A percentile compares a stretch with the other conserved stretches of the same genome.
Evolutionary conservation across 1,140 invertebrate species (phyloP).

Genomic region (Hormaphis cornu): DNA sequence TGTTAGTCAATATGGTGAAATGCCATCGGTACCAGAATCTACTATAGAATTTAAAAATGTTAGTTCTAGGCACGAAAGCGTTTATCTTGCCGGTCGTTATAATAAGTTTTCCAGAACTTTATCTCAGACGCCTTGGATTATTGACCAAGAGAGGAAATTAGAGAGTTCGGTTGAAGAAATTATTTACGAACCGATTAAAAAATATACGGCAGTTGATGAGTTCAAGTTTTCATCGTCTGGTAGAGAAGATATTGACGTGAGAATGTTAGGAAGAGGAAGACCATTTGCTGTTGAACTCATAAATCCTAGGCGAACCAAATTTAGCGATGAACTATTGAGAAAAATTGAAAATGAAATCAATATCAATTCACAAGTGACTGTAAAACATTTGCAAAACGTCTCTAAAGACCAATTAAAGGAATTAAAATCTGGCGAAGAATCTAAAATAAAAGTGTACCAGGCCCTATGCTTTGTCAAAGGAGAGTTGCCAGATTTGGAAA

Average conservation of each 20-base stretch:
- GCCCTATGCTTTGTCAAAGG: conserved; percentile 58
- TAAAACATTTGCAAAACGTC: conserved; percentile 54
- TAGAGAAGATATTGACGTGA: conserved; percentile 88
- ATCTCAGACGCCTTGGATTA: conserved; percentile 89
- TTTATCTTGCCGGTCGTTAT: conserved; percentile 58
- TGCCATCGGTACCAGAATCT: conserved; percentile 7
- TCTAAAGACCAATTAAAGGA: conserved; percentile 46
- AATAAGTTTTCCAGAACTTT: conserved; percentile 76
- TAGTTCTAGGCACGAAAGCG: conserved; percentile 31
- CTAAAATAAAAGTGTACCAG: conserved; percentile 73
- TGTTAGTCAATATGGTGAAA: conserved; percentile 32
- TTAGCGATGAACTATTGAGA: conserved; percentile 47
- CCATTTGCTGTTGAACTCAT: conserved; percentile 78
- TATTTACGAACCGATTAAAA: conserved; percentile 55
- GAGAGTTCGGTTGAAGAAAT: conserved; percentile 85
- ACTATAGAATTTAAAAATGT: conserved; percentile 31
- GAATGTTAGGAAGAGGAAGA: conserved; percentile 73
- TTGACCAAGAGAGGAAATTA: conserved; percentile 69
- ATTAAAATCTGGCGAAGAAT: conserved; percentile 78
- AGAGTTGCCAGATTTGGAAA: conserved; percentile 47
- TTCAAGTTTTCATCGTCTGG: conserved; percentile 78
- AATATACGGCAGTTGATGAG: conserved; percentile 48
- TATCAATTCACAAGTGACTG: conserved; percentile 48
- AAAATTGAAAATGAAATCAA: conserved; percentile 56
- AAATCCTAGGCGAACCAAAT: conserved; percentile 52